phyloP scores from a whole-genome alignment of 2,797 vertebrate species.

The Phaenicophaeus curvirostris region DNA sequence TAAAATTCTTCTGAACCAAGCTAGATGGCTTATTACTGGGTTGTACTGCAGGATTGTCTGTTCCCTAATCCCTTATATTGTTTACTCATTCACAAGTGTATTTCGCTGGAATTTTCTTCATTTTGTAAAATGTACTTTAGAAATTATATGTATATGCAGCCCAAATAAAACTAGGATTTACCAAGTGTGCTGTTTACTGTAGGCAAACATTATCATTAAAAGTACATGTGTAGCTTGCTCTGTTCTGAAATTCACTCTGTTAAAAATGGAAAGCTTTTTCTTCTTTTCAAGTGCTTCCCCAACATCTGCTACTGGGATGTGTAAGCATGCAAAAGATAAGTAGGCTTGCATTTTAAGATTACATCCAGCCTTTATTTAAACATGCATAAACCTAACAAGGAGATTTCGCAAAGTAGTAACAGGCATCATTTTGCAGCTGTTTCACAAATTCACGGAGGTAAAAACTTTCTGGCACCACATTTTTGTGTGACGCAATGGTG shows the following conservation, averaged over 20 bases:
- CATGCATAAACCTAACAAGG: neutral
- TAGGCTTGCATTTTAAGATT: neutral
- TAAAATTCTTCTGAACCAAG: neutral
- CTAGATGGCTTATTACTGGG: neutral
- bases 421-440: neutral
- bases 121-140: conserved; percentile 23
- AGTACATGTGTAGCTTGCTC: neutral
- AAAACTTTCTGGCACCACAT: neutral
- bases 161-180: conserved; percentile 17
- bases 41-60: neutral
- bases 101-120: conserved; percentile 17
- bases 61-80: conserved; percentile 43
- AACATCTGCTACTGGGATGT: neutral
- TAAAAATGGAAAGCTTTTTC: conserved; percentile 7
- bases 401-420: neutral
- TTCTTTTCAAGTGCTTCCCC: conserved; percentile 14
- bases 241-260: neutral
- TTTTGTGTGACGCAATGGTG: neutral
- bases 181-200: conserved; percentile 5
- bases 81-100: conserved; percentile 48
- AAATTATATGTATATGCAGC: conserved; percentile 17
- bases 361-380: conserved; percentile 23
- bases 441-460: neutral
- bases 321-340: conserved; percentile 3
- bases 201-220: conserved; percentile 33